These are phyloP conservation scores for Poeciliopsis infans DNA, from an alignment of 2,797 vertebrate genomes.

Conservation along the genomic window DNA sequence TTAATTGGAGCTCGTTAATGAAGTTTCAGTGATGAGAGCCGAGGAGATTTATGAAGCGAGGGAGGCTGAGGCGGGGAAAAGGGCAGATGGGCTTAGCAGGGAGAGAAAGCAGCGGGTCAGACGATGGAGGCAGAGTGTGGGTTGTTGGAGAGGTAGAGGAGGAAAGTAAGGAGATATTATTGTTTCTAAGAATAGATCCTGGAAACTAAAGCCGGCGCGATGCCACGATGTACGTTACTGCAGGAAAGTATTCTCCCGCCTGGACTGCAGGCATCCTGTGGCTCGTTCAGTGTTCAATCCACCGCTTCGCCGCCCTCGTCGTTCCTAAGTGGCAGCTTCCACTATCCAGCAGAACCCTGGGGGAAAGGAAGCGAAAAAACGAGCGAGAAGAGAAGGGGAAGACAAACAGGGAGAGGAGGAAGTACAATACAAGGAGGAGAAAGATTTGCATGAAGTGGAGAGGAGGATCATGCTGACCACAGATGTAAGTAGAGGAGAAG, in stretches of 20 bases:
- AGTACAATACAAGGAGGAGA: background rate
- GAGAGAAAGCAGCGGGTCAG: constrained; percentile 15
- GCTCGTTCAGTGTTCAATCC: constrained; percentile 74
- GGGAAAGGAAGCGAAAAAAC: constrained; percentile 36
- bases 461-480: background rate
- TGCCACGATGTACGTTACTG: constrained; percentile 39
- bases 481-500: background rate
- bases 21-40: constrained; percentile 44
- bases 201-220: constrained; percentile 60
- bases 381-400: background rate
- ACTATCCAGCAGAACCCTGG: constrained; percentile 50
- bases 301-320: constrained; percentile 65
- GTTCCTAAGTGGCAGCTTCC: constrained; percentile 72
- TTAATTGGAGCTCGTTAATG: constrained; percentile 68
- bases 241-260: constrained; percentile 2
- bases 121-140: constrained; percentile 24
- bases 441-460: constrained; percentile 14
- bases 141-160: constrained; percentile 5
- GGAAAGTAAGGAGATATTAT: constrained; percentile 42
- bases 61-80: background rate
- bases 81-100: constrained; percentile 1
- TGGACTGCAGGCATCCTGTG: constrained; percentile 52
- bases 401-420: background rate
- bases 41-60: constrained; percentile 54
- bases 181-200: constrained; percentile 71